These are phyloP conservation scores for Apteryx owenii DNA, from an alignment of 2,113 vertebrate genomes.

Conservation along the genomic window DNA sequence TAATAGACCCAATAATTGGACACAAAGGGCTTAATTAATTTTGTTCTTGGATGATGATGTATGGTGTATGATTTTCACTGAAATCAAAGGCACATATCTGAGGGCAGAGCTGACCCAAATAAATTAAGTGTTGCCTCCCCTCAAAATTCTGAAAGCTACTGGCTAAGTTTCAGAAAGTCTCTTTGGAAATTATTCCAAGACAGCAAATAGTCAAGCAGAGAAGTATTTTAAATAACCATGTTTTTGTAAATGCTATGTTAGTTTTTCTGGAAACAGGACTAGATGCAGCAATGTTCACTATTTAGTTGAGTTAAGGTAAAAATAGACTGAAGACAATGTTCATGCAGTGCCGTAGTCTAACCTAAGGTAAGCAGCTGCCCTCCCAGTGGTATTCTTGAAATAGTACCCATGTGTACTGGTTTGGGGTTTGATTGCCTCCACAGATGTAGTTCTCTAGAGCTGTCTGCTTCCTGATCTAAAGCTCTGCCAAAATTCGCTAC, in stretches of 20 bases:
- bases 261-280: background rate
- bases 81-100: background rate
- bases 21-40: constrained; percentile 23
- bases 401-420: background rate
- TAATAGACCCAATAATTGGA: background rate
- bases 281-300: background rate
- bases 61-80: background rate
- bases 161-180: background rate
- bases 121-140: background rate
- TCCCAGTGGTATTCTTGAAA: background rate
- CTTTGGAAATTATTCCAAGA: constrained; percentile 8
- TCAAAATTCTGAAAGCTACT: background rate
- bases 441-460: background rate
- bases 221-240: constrained; percentile 9
- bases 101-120: background rate
- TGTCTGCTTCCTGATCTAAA: background rate
- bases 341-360: background rate
- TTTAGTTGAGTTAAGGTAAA: background rate
- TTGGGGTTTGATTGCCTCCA: background rate
- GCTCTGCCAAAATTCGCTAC: background rate
- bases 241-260: background rate
- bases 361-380: background rate
- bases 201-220: constrained; percentile 24
- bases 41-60: background rate
- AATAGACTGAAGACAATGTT: background rate